Percentiles rank a stretch among this genome's conserved stretches.
Conservation (phyloP, 2,888 invertebrate species). For the Steinernema scapterisci region DNA sequence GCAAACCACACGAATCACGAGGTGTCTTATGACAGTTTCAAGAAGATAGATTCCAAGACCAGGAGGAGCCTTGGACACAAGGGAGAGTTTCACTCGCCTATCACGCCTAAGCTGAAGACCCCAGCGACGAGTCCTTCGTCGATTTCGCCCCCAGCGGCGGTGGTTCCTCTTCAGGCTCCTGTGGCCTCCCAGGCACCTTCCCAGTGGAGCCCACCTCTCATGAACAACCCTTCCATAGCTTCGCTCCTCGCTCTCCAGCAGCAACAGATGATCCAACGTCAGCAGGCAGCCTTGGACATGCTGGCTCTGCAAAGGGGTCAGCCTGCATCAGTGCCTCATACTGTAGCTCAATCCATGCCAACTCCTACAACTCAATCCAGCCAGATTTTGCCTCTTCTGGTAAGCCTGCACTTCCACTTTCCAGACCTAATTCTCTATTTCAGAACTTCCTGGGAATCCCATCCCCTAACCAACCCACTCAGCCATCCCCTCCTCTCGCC, state of each 20-base stretch:
- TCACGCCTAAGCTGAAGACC: constrained; percentile 15
- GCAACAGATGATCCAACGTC: constrained; percentile 11
- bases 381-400: neutral
- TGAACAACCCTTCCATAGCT: neutral
- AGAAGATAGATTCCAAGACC: constrained; percentile 5
- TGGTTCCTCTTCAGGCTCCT: neutral
- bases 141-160: neutral
- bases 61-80: neutral
- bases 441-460: constrained; percentile 8
- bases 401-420: too few relatives aligned
- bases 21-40: constrained; percentile 31
- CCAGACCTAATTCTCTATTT: neutral
- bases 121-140: neutral
- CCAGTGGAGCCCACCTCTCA: constrained; percentile 10
- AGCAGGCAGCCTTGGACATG: constrained; percentile 21
- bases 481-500: neutral
- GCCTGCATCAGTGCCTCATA: neutral
- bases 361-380: neutral
- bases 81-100: constrained; percentile 5
- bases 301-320: constrained; percentile 1
- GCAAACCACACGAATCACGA: constrained; percentile 43
- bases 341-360: neutral
- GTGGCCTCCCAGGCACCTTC: neutral
- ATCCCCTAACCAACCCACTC: neutral
- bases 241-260: constrained; percentile 13